These are phyloP conservation scores for Drosophila ezoana DNA, from an alignment of 2,888 invertebrate species.

Conservation along the genomic window DNA sequence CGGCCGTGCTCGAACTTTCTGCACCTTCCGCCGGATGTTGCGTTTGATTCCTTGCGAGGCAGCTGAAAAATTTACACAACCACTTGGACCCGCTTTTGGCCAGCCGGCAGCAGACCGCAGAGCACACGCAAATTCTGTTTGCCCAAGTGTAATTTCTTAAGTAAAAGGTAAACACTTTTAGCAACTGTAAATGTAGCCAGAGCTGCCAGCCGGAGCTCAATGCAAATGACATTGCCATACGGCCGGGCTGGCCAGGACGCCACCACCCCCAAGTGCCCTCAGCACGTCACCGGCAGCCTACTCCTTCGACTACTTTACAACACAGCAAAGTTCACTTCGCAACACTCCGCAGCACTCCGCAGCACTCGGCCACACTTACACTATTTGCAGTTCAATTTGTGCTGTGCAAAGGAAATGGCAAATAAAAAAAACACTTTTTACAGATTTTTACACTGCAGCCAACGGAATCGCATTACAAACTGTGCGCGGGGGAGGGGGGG, in stretches of 20 bases:
- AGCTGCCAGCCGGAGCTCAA: constrained; percentile 28
- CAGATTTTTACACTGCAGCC: constrained; percentile 44
- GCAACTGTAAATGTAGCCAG: constrained; percentile 62
- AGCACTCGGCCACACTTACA: constrained; percentile 39
- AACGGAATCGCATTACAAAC: constrained; percentile 51
- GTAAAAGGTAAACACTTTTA: constrained; percentile 84
- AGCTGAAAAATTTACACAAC: constrained; percentile 66
- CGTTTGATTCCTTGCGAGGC: constrained; percentile 59
- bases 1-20: constrained; percentile 5
- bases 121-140: constrained; percentile 77
- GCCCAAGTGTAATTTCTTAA: constrained; percentile 83
- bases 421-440: constrained; percentile 57
- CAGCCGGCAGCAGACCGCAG: constrained; percentile 15
- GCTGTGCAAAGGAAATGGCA: constrained; percentile 74
- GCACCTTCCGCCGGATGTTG: constrained; percentile 48
- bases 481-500: neutral
- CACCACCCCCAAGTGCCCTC: neutral
- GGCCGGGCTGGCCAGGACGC: neutral
- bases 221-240: constrained; percentile 48
- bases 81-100: constrained; percentile 62
- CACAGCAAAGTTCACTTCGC: constrained; percentile 1
- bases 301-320: constrained; percentile 20
- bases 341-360: constrained; percentile 3
- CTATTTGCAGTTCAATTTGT: constrained; percentile 73
- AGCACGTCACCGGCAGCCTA: constrained; percentile 40